These are phyloP conservation scores for Arctopsyche grandis DNA, from an alignment of 1,140 invertebrate species.

Conservation along the genomic window DNA sequence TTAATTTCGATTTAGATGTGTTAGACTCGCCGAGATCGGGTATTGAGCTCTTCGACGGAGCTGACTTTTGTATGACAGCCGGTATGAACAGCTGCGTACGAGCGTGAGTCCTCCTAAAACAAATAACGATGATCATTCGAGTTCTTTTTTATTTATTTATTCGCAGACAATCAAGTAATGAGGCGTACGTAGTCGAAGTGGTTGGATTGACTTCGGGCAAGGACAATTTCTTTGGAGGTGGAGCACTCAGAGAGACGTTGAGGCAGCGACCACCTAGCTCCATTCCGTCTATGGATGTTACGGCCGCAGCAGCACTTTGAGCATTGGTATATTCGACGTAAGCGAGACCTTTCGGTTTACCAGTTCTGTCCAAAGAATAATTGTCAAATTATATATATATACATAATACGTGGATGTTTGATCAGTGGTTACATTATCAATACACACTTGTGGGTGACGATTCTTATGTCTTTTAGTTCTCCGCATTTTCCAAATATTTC, in stretches of 20 bases:
- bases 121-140: too few species aligned
- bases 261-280: constrained; percentile 75
- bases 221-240: constrained; percentile 69
- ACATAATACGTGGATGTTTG: not conserved
- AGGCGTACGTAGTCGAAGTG: too few species aligned
- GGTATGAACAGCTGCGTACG: constrained; percentile 64
- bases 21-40: constrained; percentile 54
- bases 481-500: constrained; percentile 79
- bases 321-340: constrained; percentile 78
- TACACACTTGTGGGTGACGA: constrained; percentile 78
- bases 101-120: constrained; percentile 56
- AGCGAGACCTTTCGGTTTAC: constrained; percentile 85
- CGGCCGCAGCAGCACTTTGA: constrained; percentile 72
- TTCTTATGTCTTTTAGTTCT: constrained; percentile 77
- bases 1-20: constrained; percentile 54
- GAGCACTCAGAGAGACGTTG: constrained; percentile 84
- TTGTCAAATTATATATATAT: too few species aligned
- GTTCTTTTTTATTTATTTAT: too few species aligned
- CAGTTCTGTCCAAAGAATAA: constrained; percentile 69
- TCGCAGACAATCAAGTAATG: too few species aligned
- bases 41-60: constrained; percentile 35
- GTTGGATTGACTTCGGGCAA: not conserved
- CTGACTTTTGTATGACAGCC: constrained; percentile 59
- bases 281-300: constrained; percentile 77
- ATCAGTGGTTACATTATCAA: not conserved